A percentile compares a stretch with the other conserved stretches of the same genome.
These are phyloP conservation scores for Selene dorsalis DNA, from an alignment of 2,797 vertebrate species.

Conservation along the genomic window DNA sequence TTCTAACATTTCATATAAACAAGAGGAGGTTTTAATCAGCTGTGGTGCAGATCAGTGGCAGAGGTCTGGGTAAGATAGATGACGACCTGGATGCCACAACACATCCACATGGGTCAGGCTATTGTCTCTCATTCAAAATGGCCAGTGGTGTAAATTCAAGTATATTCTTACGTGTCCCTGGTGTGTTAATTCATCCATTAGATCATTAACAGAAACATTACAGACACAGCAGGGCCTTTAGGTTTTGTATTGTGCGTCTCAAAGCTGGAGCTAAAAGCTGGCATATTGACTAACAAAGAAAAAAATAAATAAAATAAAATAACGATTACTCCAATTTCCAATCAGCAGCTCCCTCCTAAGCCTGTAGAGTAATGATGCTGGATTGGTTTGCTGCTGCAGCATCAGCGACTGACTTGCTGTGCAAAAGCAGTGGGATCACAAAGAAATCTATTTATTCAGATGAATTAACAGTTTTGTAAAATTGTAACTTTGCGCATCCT, in stretches of 20 bases:
- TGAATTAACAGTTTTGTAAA: background rate
- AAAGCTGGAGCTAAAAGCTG: background rate
- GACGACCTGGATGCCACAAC: constrained; percentile 38
- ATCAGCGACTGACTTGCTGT: background rate
- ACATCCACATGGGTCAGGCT: constrained; percentile 50
- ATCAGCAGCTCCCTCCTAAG: constrained; percentile 11
- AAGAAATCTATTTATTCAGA: background rate
- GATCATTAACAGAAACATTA: constrained; percentile 14
- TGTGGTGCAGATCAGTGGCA: constrained; percentile 34
- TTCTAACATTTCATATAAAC: constrained; percentile 34
- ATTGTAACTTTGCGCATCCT: background rate
- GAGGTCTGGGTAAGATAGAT: constrained; percentile 30
- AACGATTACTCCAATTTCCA: background rate
- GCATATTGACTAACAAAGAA: background rate
- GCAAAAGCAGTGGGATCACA: background rate
- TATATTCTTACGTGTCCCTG: background rate
- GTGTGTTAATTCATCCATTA: constrained; percentile 15
- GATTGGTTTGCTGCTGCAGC: background rate
- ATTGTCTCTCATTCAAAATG: constrained; percentile 36
- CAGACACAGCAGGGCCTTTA: background rate
- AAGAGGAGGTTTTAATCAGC: constrained; percentile 13
- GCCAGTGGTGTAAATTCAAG: constrained; percentile 62
- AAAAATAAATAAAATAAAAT: background rate
- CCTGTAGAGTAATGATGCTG: background rate
- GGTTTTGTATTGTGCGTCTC: background rate